Conservation (phyloP, 2,113 vertebrate species). For the Onychostoma macrolepis region DNA sequence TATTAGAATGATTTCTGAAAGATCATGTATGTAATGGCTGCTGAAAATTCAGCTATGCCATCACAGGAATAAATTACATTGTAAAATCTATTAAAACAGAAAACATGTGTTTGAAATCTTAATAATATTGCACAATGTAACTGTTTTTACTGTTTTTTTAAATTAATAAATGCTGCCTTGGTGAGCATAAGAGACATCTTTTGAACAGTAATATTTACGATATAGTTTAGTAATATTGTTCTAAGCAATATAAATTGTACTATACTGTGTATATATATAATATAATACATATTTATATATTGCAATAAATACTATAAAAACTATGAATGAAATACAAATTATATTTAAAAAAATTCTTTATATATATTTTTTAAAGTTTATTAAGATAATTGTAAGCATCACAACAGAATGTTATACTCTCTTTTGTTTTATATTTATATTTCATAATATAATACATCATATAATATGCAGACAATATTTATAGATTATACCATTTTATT, state of each 20-base stretch:
- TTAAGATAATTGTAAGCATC: background rate
- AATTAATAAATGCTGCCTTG: background rate
- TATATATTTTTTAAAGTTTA: background rate
- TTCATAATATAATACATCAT: background rate
- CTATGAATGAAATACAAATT: background rate
- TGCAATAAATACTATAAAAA: too few relatives aligned
- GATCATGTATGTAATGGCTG: background rate
- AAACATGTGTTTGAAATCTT: background rate
- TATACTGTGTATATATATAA: too few relatives aligned
- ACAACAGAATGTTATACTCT: background rate
- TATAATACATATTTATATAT: too few relatives aligned
- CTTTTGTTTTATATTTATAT: too few relatives aligned
- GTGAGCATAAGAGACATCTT: background rate
- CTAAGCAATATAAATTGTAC: background rate
- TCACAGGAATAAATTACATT: background rate
- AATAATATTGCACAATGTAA: background rate
- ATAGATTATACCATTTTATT: background rate
- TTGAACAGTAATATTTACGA: background rate
- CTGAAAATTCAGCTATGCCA: background rate
- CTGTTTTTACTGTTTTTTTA: background rate
- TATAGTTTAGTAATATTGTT: background rate
- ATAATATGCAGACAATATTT: background rate
- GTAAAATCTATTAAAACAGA: background rate
- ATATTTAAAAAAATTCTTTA: background rate
- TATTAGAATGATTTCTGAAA: background rate